Percentiles rank a stretch among this genome's conserved stretches.
phyloP scores from a whole-genome alignment of 92 coral and sea anemone genomes.

The Parazoanthus darwini region DNA sequence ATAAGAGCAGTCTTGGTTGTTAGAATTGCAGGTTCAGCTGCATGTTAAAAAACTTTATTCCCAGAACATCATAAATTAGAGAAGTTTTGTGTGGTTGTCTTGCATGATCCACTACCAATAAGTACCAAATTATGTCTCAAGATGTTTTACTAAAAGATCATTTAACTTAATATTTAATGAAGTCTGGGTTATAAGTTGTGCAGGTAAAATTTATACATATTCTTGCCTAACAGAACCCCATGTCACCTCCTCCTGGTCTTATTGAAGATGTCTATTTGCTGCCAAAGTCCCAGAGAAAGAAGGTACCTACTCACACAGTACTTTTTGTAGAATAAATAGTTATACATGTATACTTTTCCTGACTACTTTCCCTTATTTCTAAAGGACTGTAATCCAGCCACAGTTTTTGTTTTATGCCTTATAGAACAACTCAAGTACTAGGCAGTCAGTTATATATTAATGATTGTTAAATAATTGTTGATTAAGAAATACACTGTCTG shows the following conservation, averaged over 20 bases:
- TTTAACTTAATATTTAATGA: too few relatives aligned
- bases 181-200: too few relatives aligned
- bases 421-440: too few relatives aligned
- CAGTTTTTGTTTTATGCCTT: not conserved
- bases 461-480: too few relatives aligned
- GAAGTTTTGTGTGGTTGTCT: not conserved
- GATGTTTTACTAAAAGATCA: not conserved
- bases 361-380: not conserved
- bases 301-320: conserved; percentile 45
- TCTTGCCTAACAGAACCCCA: conserved; percentile 46
- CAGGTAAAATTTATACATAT: not conserved
- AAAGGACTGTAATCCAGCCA: not conserved
- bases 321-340: not conserved
- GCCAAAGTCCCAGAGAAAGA: conserved; percentile 65
- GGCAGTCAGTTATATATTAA: too few relatives aligned
- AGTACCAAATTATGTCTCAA: too few relatives aligned
- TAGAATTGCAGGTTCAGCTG: not conserved
- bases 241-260: conserved; percentile 74
- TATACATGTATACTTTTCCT: not conserved
- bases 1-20: too few relatives aligned
- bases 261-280: conserved; percentile 78
- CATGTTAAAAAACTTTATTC: not conserved
- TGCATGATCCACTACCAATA: too few relatives aligned
- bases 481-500: too few relatives aligned
- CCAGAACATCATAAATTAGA: too few relatives aligned